phyloP scores from a whole-genome alignment of 2,113 vertebrate species.

The Pampusana beccarii region DNA sequence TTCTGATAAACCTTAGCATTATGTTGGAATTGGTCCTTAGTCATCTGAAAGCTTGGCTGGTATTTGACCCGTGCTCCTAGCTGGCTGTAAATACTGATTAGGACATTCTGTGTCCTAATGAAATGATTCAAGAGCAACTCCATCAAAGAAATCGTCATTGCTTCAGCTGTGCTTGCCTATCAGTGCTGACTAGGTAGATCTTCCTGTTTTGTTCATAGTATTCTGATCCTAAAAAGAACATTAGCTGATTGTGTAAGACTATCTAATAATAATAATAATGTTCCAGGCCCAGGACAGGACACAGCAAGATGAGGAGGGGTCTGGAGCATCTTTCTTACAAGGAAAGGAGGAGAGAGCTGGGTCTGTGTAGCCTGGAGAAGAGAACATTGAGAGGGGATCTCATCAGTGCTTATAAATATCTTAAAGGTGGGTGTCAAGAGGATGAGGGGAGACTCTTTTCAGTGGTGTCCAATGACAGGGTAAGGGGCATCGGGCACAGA shows the following conservation, averaged over 20 bases:
- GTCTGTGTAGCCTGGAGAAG: too few relatives aligned
- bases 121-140: neutral
- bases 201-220: neutral
- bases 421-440: too few relatives aligned
- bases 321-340: too few relatives aligned
- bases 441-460: too few relatives aligned
- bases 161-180: neutral
- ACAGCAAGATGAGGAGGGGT: neutral
- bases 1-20: neutral
- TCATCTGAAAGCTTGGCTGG: neutral
- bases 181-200: neutral
- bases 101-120: neutral
- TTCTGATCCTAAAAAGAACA: neutral
- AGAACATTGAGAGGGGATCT: too few relatives aligned
- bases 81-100: neutral
- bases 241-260: neutral
- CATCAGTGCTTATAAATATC: too few relatives aligned
- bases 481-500: too few relatives aligned
- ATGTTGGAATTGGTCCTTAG: neutral
- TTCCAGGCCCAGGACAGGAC: neutral
- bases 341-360: too few relatives aligned
- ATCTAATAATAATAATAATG: neutral
- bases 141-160: neutral
- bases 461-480: too few relatives aligned
- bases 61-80: neutral